A percentile compares a stretch with the other conserved stretches of the same genome.
Evolutionary conservation across 30 jellyfish, hydroid and myxozoan genomes (phyloP).

Genomic region (Aurelia sp.): DNA sequence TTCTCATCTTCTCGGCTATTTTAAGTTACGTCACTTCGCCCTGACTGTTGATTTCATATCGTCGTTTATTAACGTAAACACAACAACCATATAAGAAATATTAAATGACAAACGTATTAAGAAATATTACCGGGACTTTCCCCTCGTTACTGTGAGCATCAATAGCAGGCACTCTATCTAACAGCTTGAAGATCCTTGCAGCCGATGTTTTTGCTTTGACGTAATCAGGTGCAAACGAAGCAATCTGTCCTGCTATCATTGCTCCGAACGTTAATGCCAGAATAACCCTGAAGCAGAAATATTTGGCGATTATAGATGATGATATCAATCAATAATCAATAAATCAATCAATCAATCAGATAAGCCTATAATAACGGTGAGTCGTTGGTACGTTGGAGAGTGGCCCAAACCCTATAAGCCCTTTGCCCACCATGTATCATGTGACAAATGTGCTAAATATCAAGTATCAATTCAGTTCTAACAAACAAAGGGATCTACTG

Average conservation of each 20-base stretch:
- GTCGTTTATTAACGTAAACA: not conserved
- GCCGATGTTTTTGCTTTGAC: slow-evolving; percentile 95
- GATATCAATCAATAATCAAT: no score
- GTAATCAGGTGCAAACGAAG: slow-evolving; percentile 94
- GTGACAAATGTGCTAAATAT: no score
- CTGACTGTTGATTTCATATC: no score
- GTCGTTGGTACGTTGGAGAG: no score
- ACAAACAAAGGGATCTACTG: no score
- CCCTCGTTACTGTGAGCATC: slow-evolving; percentile 74
- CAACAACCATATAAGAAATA: not conserved
- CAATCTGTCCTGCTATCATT: slow-evolving; percentile 95
- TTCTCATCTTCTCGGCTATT: no score
- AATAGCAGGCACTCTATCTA: slow-evolving; percentile 75
- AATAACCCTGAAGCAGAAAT: slow-evolving; percentile 49
- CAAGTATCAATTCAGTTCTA: no score
- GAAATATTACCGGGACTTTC: slow-evolving; percentile 49
- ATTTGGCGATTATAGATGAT: not conserved
- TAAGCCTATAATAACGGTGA: no score
- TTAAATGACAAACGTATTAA: not conserved
- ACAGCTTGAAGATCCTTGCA: slow-evolving; percentile 80
- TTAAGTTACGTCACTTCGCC: no score
- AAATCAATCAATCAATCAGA: no score
- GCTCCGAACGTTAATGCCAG: slow-evolving; percentile 92
- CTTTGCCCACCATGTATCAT: no score
- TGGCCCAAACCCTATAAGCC: no score